These are phyloP conservation scores for Anguilla anguilla DNA, from an alignment of 2,797 vertebrate species.

Conservation along the genomic window DNA sequence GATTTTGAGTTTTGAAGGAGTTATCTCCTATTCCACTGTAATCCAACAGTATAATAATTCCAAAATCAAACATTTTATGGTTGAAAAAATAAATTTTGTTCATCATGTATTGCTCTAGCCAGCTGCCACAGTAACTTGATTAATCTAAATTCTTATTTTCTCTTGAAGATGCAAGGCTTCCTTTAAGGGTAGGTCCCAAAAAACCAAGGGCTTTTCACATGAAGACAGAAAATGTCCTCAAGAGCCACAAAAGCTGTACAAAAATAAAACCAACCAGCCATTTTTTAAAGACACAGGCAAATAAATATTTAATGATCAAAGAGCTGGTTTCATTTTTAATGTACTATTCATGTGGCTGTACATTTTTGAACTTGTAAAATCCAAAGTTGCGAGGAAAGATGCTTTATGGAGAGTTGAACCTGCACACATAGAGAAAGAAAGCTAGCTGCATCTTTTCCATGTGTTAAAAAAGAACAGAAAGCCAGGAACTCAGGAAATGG, in stretches of 20 bases:
- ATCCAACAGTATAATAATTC: not conserved
- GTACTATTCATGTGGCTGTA: not conserved
- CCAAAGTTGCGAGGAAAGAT: not conserved
- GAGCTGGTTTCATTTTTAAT: not conserved
- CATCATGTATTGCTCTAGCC: not conserved
- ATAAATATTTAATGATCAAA: not conserved
- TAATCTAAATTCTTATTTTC: not conserved
- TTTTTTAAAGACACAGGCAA: not conserved
- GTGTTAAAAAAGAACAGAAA: constrained; percentile 49
- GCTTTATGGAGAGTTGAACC: not conserved
- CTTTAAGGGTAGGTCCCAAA: not conserved
- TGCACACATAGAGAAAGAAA: not conserved
- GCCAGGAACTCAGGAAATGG: constrained; percentile 77
- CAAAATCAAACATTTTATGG: not conserved
- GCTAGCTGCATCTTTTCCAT: constrained; percentile 5
- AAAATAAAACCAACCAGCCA: not conserved
- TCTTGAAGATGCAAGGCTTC: not conserved
- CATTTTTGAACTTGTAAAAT: not conserved
- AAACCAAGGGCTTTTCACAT: not conserved
- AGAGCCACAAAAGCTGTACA: not conserved
- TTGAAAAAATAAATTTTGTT: not conserved
- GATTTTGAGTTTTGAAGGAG: not conserved
- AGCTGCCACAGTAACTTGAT: not conserved
- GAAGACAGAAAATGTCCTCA: not conserved
- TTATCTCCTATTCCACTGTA: not conserved